Evolutionary conservation across 2,113 vertebrate species (phyloP), one percentile per base, ranked within the genome.

Genomic region (Regulus satrapa): DNA sequence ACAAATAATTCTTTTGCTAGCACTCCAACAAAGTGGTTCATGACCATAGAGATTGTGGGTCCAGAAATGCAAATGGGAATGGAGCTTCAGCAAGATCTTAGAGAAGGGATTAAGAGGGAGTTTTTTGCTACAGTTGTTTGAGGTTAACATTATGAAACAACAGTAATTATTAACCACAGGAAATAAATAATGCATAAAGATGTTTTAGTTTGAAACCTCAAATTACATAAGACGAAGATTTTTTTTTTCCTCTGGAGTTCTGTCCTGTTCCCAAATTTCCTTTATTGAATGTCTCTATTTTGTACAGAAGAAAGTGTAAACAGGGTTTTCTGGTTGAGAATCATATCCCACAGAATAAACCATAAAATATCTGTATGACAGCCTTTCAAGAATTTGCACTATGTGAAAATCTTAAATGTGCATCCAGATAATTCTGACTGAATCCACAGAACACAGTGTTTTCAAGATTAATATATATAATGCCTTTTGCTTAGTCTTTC

Each of bases 181-280:
- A 77, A 87, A 85, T 82, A 93, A 92, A 95, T 45, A 91, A 87
- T 54, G 36, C n/a, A 63, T 84, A 81, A 76, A 86, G 19, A 49
- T 58, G 4, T 73, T 81, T 66, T 75, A 52, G 36, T 72, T 68
- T 81, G 64, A 77, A 86, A 78, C 64, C 36, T 84, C 23, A 46
- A 12, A 11, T 81, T 67, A 61, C 0, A 0, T 72, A 75, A 82
- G 18, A n/a, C 18, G 36, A 93, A 69, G 52, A 9, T 23, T 15
- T 23, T 69, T 69, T 38, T 12, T 31, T 58, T 63, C 75, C 74
- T 86, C 67, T 56, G 11, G 14, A 54, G 12, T 73, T 79, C 51
- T 7, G 1, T 68, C 17, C 29, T 73, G 32, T 67, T 66, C 38
- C 6, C 89, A 86, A 86, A 56, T 78, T 61, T 68, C 25, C 64